Evolutionary conservation across 2,797 vertebrate genomes (phyloP).

Genomic region (Cygnus olor): DNA sequence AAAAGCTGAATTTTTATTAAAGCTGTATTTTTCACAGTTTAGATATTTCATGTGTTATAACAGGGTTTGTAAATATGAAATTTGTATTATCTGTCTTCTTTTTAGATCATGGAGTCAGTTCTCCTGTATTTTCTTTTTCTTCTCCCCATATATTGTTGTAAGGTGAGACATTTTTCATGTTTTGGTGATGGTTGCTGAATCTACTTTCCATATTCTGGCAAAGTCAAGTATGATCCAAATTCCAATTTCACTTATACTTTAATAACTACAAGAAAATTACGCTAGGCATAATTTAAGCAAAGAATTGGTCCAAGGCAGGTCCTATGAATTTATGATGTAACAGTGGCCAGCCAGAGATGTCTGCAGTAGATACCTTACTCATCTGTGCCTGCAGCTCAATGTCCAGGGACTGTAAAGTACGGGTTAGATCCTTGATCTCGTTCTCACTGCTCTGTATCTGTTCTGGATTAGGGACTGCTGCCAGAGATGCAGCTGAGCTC

Average conservation of each 20-base stretch:
- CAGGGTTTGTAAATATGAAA: not conserved
- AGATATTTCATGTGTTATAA: not conserved
- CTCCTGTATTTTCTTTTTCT: not conserved
- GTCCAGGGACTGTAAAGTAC: conserved; percentile 91
- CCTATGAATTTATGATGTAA: not conserved
- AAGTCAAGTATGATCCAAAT: not conserved
- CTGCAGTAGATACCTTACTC: conserved; percentile 83
- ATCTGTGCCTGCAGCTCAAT: conserved; percentile 93
- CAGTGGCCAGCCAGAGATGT: not conserved
- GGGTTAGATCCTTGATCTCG: conserved; percentile 87
- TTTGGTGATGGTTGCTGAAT: not conserved
- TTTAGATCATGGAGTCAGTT: not conserved
- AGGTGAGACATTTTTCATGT: not conserved
- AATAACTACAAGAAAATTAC: not conserved
- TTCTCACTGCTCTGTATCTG: conserved; percentile 82
- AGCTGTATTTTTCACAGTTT: not conserved
- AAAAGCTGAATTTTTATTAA: not conserved
- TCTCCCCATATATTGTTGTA: not conserved
- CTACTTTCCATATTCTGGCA: not conserved
- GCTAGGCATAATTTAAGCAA: not conserved
- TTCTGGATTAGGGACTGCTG: conserved; percentile 79
- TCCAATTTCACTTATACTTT: not conserved
- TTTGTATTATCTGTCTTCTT: not conserved
- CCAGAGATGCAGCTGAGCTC: conserved; percentile 77
- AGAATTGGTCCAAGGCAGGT: not conserved